Evolutionary conservation across 2,113 vertebrate genomes (phyloP).

Genomic region (Proterorhinus semilunaris): DNA sequence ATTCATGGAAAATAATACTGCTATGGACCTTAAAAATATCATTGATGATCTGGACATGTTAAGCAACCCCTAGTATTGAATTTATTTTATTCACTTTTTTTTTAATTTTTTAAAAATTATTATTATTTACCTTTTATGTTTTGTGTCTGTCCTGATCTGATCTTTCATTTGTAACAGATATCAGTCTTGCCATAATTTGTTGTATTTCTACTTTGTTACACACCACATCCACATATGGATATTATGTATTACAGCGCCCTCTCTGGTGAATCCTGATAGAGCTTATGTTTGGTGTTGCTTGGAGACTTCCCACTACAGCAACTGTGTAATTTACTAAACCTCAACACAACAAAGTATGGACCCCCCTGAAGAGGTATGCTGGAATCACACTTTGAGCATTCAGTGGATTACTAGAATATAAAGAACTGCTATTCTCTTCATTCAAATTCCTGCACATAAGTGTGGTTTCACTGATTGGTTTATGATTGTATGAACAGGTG

Average conservation of each 20-base stretch:
- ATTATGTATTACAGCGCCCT: slow-evolving; percentile 15
- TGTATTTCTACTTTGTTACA: too few relatives aligned
- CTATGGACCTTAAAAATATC: too few relatives aligned
- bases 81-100: too few relatives aligned
- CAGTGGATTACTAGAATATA: not conserved
- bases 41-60: too few relatives aligned
- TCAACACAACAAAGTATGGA: slow-evolving; percentile 20
- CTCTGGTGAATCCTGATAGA: slow-evolving; percentile 25
- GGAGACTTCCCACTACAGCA: slow-evolving; percentile 47
- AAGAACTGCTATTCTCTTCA: not conserved
- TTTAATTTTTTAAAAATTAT: too few relatives aligned
- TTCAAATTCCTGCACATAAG: not conserved
- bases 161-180: too few relatives aligned
- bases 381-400: not conserved
- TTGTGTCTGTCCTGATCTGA: too few relatives aligned
- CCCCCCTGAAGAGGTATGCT: slow-evolving; percentile 48
- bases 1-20: too few relatives aligned
- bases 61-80: too few relatives aligned
- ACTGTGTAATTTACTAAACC: slow-evolving; percentile 13
- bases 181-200: too few relatives aligned
- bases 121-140: too few relatives aligned
- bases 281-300: slow-evolving; percentile 59
- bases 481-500: slow-evolving; percentile 56
- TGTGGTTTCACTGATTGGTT: not conserved
- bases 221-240: not conserved